Evolutionary conservation across 2,888 invertebrate genomes (phyloP).

Genomic region (Lissocephala sabroskyi): DNA sequence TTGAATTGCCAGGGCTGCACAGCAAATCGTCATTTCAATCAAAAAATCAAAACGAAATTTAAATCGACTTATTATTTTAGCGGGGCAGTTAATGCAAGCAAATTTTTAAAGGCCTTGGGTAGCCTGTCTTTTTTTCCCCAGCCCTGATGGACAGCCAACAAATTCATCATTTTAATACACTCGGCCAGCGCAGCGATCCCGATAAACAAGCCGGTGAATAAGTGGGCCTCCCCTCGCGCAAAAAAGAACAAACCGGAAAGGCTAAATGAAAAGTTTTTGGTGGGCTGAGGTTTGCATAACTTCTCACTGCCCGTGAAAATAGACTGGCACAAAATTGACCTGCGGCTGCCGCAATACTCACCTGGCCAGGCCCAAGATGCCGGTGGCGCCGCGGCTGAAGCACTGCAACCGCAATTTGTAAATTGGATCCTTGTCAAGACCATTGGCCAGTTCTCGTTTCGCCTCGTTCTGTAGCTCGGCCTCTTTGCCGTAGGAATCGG

Average conservation of each 20-base stretch:
- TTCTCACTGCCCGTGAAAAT: no score
- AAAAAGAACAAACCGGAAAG: not conserved
- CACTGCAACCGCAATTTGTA: constrained; percentile 89
- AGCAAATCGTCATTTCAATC: not conserved
- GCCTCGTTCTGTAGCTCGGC: constrained; percentile 85
- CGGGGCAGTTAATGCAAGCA: no score
- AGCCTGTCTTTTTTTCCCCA: not conserved
- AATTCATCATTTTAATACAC: constrained; percentile 48
- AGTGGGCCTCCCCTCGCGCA: not conserved
- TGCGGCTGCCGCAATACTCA: constrained; percentile 73
- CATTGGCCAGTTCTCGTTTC: constrained; percentile 77
- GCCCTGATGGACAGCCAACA: constrained; percentile 26
- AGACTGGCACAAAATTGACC: not conserved
- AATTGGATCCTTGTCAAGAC: constrained; percentile 81
- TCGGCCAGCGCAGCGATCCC: constrained; percentile 9
- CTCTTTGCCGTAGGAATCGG: constrained; percentile 75
- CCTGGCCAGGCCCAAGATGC: constrained; percentile 91
- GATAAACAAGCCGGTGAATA: constrained; percentile 22
- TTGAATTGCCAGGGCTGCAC: not conserved
- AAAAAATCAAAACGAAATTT: no score
- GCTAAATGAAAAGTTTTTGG: constrained; percentile 4
- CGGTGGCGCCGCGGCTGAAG: constrained; percentile 87
- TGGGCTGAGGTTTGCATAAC: not conserved
- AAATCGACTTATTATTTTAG: no score
- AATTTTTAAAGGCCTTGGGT: constrained; percentile 1